A percentile compares a stretch with the other conserved stretches of the same genome.
Conservation (phyloP, 2,888 invertebrate genomes). For the Andrena minutula region DNA sequence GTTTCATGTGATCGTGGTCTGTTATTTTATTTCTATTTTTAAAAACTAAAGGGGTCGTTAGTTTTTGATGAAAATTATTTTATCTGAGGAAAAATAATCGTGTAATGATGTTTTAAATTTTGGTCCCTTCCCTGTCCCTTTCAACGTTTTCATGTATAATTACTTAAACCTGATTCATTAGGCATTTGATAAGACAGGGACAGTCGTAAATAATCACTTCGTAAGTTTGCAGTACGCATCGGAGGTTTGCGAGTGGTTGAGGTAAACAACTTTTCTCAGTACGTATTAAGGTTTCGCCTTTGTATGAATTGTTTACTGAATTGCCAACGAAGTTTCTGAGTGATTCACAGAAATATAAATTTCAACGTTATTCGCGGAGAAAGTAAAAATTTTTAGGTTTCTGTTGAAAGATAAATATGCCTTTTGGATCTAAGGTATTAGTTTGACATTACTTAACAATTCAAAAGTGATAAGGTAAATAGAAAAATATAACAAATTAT, state of each 20-base stretch:
- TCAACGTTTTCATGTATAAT: too few relatives aligned
- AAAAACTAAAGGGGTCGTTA: too few relatives aligned
- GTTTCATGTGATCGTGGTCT: too few relatives aligned
- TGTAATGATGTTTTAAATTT: too few relatives aligned
- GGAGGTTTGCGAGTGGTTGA: too few relatives aligned
- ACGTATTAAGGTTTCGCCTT: background rate
- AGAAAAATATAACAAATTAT: too few relatives aligned
- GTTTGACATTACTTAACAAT: background rate
- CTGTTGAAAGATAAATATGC: background rate
- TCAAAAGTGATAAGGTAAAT: background rate
- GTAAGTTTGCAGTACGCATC: background rate
- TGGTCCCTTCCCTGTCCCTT: too few relatives aligned
- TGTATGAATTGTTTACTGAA: background rate
- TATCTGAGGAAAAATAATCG: too few relatives aligned
- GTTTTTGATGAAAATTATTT: too few relatives aligned
- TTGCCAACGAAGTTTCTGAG: slow-evolving; percentile 23
- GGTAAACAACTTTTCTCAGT: too few relatives aligned
- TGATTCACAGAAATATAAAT: slow-evolving; percentile 6
- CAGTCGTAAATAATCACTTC: background rate
- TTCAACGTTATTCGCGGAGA: background rate
- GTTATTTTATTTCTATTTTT: too few relatives aligned
- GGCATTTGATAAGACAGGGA: background rate
- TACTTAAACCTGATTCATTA: too few relatives aligned
- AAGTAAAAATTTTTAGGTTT: slow-evolving; percentile 9
- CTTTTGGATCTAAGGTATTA: background rate